A percentile compares a stretch with the other conserved stretches of the same genome.
phyloP scores from a whole-genome alignment of 2,113 vertebrate genomes.

The Tretioscincus oriximinensis region DNA sequence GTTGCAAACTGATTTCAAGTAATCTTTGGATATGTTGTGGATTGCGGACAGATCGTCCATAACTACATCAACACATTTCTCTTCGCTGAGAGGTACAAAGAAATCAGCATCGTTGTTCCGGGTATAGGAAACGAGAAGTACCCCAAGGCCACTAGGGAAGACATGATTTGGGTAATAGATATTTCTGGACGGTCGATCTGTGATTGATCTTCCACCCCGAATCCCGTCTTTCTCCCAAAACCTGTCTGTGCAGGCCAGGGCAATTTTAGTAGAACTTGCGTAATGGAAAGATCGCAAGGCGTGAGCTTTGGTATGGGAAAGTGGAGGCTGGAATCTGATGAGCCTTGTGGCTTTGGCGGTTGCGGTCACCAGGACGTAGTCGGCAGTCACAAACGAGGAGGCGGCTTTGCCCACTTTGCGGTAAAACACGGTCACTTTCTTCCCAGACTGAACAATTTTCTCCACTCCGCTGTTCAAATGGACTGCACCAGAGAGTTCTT shows the following conservation, averaged over 20 bases:
- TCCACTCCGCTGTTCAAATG: neutral
- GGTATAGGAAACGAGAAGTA: constrained; percentile 80
- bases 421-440: constrained; percentile 2
- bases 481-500: constrained; percentile 14
- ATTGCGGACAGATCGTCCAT: constrained; percentile 77
- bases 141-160: constrained; percentile 64
- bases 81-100: constrained; percentile 68
- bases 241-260: constrained; percentile 74
- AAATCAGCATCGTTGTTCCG: constrained; percentile 75
- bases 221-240: constrained; percentile 82
- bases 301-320: constrained; percentile 73
- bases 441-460: neutral
- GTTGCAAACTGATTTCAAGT: constrained; percentile 68
- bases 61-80: constrained; percentile 60
- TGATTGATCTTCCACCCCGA: constrained; percentile 75
- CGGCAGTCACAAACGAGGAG: constrained; percentile 50
- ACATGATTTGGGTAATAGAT: constrained; percentile 83
- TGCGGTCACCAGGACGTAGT: constrained; percentile 72
- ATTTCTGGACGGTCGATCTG: constrained; percentile 74
- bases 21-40: constrained; percentile 67
- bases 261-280: constrained; percentile 76
- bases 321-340: constrained; percentile 72
- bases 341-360: constrained; percentile 78
- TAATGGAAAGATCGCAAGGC: constrained; percentile 77
- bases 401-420: constrained; percentile 3